A percentile compares a stretch with the other conserved stretches of the same genome.
These are phyloP conservation scores for Urocitellus parryii DNA, from an alignment of 2,113 vertebrate species.

Conservation along the genomic window DNA sequence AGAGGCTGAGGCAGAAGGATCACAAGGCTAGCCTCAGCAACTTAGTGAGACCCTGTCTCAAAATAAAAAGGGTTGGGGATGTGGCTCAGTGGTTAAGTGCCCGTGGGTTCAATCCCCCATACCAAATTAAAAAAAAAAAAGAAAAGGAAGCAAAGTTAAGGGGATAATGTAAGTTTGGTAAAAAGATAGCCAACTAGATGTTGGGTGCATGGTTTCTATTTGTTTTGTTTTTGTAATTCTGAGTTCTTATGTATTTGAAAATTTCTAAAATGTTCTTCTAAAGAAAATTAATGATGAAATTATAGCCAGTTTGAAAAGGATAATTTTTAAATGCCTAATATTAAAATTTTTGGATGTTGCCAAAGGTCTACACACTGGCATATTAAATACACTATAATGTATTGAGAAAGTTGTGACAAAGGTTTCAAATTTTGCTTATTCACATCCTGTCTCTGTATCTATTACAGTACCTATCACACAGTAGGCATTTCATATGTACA, in stretches of 20 bases:
- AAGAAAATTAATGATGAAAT: slow-evolving; percentile 39
- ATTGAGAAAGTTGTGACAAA: neutral
- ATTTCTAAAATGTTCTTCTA: slow-evolving; percentile 29
- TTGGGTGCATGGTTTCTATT: neutral
- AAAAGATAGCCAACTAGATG: neutral
- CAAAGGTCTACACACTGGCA: neutral
- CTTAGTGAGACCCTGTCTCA: too few species aligned
- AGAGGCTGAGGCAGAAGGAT: too few species aligned
- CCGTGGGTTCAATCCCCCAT: too few species aligned
- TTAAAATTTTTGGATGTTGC: slow-evolving; percentile 38
- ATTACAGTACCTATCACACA: neutral
- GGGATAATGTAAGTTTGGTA: slow-evolving; percentile 4
- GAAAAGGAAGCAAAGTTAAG: neutral
- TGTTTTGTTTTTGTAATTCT: slow-evolving; percentile 36
- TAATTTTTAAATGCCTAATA: slow-evolving; percentile 12
- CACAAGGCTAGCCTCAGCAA: too few species aligned
- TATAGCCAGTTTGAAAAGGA: slow-evolving; percentile 32
- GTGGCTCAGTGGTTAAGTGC: too few species aligned
- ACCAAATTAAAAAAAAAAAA: neutral
- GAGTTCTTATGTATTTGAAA: slow-evolving; percentile 44
- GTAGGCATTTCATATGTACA: neutral
- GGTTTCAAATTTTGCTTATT: slow-evolving; percentile 11
- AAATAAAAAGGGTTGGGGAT: too few species aligned
- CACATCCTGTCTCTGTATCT: neutral
- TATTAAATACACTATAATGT: slow-evolving; percentile 1